phyloP scores from a whole-genome alignment of 1,140 invertebrate species.

The Pseudomyrmex sp. region DNA sequence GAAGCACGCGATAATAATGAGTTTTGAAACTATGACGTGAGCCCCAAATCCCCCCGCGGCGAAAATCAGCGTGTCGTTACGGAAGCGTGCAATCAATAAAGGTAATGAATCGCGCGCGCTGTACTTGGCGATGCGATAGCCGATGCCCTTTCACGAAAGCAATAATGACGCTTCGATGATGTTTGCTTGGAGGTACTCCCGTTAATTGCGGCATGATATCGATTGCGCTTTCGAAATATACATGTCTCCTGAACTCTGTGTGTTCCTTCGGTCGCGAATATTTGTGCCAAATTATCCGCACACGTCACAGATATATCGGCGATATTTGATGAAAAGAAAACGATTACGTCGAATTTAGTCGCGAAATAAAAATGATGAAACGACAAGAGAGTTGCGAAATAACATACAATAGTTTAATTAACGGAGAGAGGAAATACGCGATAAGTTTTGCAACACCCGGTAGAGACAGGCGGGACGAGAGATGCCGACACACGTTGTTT shows the following conservation, averaged over 20 bases:
- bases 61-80: constrained; percentile 55
- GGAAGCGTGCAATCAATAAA: constrained; percentile 55
- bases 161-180: constrained; percentile 56
- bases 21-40: constrained; percentile 59
- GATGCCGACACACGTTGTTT: constrained; percentile 28
- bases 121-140: constrained; percentile 45
- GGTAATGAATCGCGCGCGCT: constrained; percentile 53
- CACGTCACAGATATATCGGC: too few relatives aligned
- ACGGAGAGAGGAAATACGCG: too few relatives aligned
- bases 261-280: background rate
- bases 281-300: background rate
- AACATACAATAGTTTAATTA: too few relatives aligned
- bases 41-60: constrained; percentile 49
- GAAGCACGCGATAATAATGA: constrained; percentile 63
- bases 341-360: too few relatives aligned
- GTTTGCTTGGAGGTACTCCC: constrained; percentile 34
- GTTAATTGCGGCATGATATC: constrained; percentile 50
- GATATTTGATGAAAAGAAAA: too few relatives aligned
- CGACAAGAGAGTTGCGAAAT: too few relatives aligned
- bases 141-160: constrained; percentile 52
- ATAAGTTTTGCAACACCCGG: background rate
- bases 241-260: background rate
- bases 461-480: background rate
- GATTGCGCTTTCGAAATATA: constrained; percentile 38
- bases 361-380: too few relatives aligned